Base-by-base conservation (phyloP, 1,140 invertebrate species). In the Cheumatopsyche charites region DNA sequence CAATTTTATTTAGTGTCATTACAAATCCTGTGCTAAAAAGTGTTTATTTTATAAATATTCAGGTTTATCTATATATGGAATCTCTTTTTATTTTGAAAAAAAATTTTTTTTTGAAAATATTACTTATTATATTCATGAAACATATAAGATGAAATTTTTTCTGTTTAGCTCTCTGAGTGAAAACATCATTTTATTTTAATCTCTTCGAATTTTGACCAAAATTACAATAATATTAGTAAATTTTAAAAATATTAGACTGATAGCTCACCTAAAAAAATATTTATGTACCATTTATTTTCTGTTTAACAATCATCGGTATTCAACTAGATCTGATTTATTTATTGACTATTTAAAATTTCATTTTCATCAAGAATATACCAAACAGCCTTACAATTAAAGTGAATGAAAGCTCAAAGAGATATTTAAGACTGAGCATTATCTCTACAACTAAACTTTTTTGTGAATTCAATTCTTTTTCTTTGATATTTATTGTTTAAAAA, bases 221-320 rank as follows among this genome's bases (percentile, higher is more conserved):
- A 58, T 58, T 13, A 23, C 55, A 58, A 55, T 23, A 47, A 47
- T 47, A 47, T 47, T 36, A 36, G 13, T 47, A 47, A 6, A 12
- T 42, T n/a, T n/a, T n/a, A n/a, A 47, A 58, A 23, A 58, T 58
- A 58, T 58, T 47, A n/a, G 55, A 58, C 55, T 58, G 55, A 58
- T 47, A 47, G 43, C 4, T 58, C 21, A 58, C 5, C 55, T 58
- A 23, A 4, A 9, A 17, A 17, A 15, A 49, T 55, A 55, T 58
- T 58, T 47, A 25, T 25, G 55, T 23, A 58, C 13, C 13, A 4
- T 45, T 25, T 25, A 23, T 13, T 12, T 58, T 58, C 9, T 58
- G 21, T n/a, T 26, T 11, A 25, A 25, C 12, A 23, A 58, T 12
- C 25, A 25, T 23, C 23, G n/a, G 17, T 25, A 58, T 23, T 58